Evolutionary conservation across 2,888 invertebrate genomes (phyloP).

Genomic region (Lasioglossum leucozonium): DNA sequence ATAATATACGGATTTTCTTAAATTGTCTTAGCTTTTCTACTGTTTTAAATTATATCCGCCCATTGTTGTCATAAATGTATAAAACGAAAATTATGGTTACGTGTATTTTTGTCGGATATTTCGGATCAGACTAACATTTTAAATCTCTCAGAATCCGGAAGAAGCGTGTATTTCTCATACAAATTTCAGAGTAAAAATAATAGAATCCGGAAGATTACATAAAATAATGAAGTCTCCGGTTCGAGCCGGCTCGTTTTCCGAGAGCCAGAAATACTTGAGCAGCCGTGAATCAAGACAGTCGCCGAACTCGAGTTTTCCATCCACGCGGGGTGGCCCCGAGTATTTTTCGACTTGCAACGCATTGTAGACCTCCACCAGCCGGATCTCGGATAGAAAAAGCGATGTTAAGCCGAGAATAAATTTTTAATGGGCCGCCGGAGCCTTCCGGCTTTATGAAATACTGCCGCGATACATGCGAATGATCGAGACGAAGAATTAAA

Average conservation of each 20-base stretch:
- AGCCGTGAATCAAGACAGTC: conserved; percentile 33
- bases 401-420: conserved; percentile 67
- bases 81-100: too few species aligned
- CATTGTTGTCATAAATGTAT: too few species aligned
- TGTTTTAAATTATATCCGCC: too few species aligned
- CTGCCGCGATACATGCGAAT: conserved; percentile 60
- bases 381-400: conserved; percentile 46
- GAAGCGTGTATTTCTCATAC: neutral
- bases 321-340: conserved; percentile 25
- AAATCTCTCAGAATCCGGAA: neutral
- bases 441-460: conserved; percentile 54
- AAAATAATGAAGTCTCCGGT: conserved; percentile 6
- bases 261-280: conserved; percentile 10
- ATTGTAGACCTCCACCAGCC: conserved; percentile 48
- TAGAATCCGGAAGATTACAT: conserved; percentile 6
- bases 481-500: conserved; percentile 59
- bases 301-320: conserved; percentile 45
- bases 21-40: too few species aligned
- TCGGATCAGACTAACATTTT: neutral
- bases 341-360: conserved; percentile 62
- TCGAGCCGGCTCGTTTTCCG: neutral
- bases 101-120: neutral
- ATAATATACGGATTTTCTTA: too few species aligned
- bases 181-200: neutral
- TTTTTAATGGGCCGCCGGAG: conserved; percentile 65